These are phyloP conservation scores for Silvanus unidentatus DNA, from an alignment of 2,888 invertebrate species.

Conservation along the genomic window DNA sequence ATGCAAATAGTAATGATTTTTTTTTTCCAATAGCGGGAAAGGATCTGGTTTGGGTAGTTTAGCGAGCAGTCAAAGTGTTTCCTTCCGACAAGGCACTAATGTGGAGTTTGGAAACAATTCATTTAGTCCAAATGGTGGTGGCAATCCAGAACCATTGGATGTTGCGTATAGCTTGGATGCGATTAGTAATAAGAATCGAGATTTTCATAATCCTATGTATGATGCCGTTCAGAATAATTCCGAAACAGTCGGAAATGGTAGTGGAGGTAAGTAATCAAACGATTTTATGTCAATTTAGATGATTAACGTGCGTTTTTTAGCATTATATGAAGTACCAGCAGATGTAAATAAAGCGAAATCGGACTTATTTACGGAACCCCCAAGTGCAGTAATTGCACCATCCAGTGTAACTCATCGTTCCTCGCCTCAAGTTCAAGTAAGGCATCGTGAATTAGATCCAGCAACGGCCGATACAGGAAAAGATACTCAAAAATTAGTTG, in stretches of 20 bases:
- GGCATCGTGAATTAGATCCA: conserved; percentile 78
- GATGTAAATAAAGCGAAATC: conserved; percentile 61
- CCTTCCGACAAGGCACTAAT: conserved; percentile 89
- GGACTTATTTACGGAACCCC: conserved; percentile 53
- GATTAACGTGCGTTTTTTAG: conserved; percentile 39
- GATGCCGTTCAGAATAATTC: conserved; percentile 72
- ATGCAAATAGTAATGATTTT: neutral
- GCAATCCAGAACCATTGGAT: conserved; percentile 59
- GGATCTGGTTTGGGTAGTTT: conserved; percentile 69
- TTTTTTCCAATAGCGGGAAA: conserved; percentile 63
- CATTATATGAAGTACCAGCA: conserved; percentile 77
- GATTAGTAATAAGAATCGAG: conserved; percentile 71
- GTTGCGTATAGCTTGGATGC: conserved; percentile 76
- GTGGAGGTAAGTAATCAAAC: conserved; percentile 46
- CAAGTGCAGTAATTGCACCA: conserved; percentile 73
- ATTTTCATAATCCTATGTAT: conserved; percentile 98
- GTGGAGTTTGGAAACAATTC: conserved; percentile 73
- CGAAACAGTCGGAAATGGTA: conserved; percentile 56
- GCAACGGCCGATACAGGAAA: conserved; percentile 78
- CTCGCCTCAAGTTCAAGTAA: conserved; percentile 65
- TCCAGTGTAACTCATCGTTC: conserved; percentile 75
- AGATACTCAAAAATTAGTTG: conserved; percentile 85
- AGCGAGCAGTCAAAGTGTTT: conserved; percentile 84
- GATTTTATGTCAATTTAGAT: neutral
- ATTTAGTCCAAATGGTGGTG: conserved; percentile 51